Conservation (phyloP, 2,113 vertebrate genomes). For the Mirza zaza region DNA sequence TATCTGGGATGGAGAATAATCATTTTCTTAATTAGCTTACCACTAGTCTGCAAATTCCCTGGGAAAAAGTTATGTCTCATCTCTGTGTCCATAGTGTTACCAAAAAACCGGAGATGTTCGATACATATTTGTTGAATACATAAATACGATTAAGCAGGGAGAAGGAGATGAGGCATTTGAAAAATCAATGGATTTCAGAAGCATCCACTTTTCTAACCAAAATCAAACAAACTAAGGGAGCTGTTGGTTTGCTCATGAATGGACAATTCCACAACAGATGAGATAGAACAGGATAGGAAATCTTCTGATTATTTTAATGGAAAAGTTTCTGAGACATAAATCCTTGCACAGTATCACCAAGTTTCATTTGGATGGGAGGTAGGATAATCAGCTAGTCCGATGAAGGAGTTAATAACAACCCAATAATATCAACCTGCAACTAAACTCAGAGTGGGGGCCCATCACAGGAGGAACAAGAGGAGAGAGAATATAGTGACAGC, state of each 20-base stretch:
- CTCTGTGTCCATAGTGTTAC: background rate
- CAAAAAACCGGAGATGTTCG: background rate
- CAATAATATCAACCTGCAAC: background rate
- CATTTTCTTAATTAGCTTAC: background rate
- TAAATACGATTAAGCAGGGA: background rate
- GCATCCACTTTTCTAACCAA: constrained; percentile 19
- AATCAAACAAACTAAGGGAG: background rate
- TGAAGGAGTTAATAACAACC: background rate
- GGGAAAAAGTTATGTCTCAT: background rate
- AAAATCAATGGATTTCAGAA: background rate
- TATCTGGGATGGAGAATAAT: background rate
- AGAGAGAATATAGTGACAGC: background rate
- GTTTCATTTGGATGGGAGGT: background rate
- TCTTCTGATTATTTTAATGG: background rate
- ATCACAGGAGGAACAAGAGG: background rate
- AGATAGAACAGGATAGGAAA: background rate
- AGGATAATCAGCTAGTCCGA: background rate
- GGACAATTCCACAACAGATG: background rate
- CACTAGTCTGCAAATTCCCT: background rate
- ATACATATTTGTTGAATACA: background rate
- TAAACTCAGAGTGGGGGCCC: background rate
- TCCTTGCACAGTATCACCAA: background rate
- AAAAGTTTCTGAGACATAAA: constrained; percentile 1
- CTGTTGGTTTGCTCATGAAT: background rate
- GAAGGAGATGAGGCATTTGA: background rate